phyloP scores from a whole-genome alignment of 2,113 vertebrate species.

The Megaptera novaeangliae region DNA sequence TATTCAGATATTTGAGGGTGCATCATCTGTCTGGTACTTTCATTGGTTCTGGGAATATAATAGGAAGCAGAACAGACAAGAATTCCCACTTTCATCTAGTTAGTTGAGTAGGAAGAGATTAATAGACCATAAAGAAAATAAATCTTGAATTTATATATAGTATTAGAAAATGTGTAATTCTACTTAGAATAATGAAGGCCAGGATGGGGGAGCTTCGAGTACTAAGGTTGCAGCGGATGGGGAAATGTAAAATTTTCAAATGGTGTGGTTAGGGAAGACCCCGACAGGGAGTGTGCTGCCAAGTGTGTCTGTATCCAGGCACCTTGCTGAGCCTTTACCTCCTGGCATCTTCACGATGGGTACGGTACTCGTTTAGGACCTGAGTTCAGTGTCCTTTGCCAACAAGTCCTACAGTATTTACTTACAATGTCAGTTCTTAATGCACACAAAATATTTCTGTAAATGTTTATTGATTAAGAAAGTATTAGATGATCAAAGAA shows the following conservation, averaged over 20 bases:
- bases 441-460: background rate
- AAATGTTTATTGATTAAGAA: background rate
- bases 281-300: rapidly evolving
- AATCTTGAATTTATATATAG: background rate
- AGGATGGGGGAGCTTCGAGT: background rate
- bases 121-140: background rate
- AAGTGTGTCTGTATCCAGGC: background rate
- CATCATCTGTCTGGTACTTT: background rate
- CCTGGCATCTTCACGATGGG: background rate
- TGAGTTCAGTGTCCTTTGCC: background rate
- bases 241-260: background rate
- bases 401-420: background rate
- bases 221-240: background rate
- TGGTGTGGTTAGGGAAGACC: background rate
- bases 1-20: slow-evolving; percentile 10
- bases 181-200: background rate
- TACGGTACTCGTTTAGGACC: background rate
- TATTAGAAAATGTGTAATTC: background rate
- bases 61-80: background rate
- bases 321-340: background rate
- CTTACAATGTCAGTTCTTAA: background rate
- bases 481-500: background rate
- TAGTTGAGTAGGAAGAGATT: background rate
- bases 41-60: background rate
- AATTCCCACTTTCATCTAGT: background rate